Base-by-base conservation (phyloP, 1,140 invertebrate species). In the Drosophila ogumai region DNA sequence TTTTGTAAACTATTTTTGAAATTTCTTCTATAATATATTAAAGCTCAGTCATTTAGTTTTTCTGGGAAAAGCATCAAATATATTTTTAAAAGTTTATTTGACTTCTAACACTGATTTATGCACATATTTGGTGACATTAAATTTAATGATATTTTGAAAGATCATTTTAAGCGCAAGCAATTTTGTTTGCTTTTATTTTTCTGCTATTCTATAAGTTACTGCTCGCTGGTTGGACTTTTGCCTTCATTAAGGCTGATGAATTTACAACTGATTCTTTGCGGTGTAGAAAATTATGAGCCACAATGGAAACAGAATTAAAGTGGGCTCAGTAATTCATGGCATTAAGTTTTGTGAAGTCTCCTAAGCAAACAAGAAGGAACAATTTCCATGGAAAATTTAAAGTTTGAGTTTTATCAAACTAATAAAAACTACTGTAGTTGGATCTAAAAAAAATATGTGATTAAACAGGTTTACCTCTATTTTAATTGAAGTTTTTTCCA, bases 401-500 rank as follows among this genome's bases (percentile, higher is more conserved):
- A 10, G 34, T 28, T 17, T 12, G 32, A 40, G 19, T 46, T 71
- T 71, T 13, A 38, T 32, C 13, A 22, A 66, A 32, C 43, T 31
- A 13, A 17, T 32, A 47, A 6, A 1, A 22, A 22, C 19, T 22
- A 22, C 19, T 1, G 19, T 22, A 22, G 19, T 22, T 22, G 19
- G 19, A 22, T 22, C 19, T 22, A 22, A 22, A 22, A 22, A 22
- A 22, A 22, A 22, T 1, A 22, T 22, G 19, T 28, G 6, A 25
- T 22, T 36, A 17, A 17, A 41, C 46, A 9, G 19, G 36, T 66
- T 34, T 36, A 8, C 31, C 15, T 49, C 19, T 47, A 40, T 71
- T 57, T 40, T 22, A 59, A 72, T 58, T 15, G 43, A 41, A 10
- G 68, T 36, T 72, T 58, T 71, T 72, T 72, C 52, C 66, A 25